Evolutionary conservation across 2,797 vertebrate genomes (phyloP), one percentile per base, ranked within the genome.

Genomic region (Rhincodon typus): DNA sequence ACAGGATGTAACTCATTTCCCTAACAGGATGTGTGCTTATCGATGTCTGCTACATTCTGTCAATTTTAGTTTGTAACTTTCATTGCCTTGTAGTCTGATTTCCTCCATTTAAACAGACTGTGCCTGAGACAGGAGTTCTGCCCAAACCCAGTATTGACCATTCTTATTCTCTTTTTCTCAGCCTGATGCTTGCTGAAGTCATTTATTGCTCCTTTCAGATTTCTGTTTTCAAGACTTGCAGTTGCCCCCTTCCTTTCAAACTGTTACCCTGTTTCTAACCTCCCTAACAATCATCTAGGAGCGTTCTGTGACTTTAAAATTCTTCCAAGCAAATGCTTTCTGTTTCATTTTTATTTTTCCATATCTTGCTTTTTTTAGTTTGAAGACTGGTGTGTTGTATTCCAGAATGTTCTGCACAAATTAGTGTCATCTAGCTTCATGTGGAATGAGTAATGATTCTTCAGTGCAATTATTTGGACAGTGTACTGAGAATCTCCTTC

Each of bases 391-490:
- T 17, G 23, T 69, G 25, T 70, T 94, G 38, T 94, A 70, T 25
- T 94, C 67, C 0, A 66, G 91, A 46, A 94, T 70, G 42, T 94
- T 27, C 91, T 94, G 66, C 67, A 70, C n/a, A 69, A 94, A 94
- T 69, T 67, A 67, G 38, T 70, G 67, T 94, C 62, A 70, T 12
- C 62, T 15, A 46, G 91, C 91, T 67, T 6, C 6, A 1, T 38
- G n/a, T 94, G 91, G 70, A 94, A 67, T 42, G 91, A 67, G 34
- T 30, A 94, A 94, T 94, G 67, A 42, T 3, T 70, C 67, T 42
- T 23, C 91, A 42, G n/a, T 67, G 66, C 87, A 70, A 70, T 94
- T 69, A 94, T 42, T 94, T 94, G 38, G 91, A 66, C 66, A 42
- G 57, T 42, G 66, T 94, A 66, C 69, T 69, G 66, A 69, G 91